phyloP scores from a whole-genome alignment of 2,113 vertebrate genomes.

The Salminus brasiliensis region DNA sequence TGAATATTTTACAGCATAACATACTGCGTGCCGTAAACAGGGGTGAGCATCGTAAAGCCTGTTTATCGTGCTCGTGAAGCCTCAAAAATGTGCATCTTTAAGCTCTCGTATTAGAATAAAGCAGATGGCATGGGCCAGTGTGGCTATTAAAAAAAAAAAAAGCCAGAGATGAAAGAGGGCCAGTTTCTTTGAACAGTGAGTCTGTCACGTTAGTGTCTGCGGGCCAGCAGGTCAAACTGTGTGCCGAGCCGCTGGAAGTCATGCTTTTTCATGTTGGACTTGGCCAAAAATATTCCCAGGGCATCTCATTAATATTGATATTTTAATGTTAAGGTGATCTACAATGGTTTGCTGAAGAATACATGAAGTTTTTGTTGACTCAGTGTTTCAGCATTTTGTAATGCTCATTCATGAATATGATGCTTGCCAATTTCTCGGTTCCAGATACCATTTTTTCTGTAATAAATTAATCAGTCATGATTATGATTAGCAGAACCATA shows the following conservation, averaged over 20 bases:
- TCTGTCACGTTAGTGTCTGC: conserved; percentile 73
- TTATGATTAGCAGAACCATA: no score
- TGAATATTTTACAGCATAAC: conserved; percentile 76
- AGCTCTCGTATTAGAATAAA: conserved; percentile 71
- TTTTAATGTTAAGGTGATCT: conserved; percentile 58
- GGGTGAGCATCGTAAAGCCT: conserved; percentile 61
- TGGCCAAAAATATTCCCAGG: conserved; percentile 61
- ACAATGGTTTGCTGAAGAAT: background rate
- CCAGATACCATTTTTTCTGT: background rate
- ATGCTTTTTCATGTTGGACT: conserved; percentile 69
- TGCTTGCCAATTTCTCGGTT: background rate
- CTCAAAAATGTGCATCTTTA: conserved; percentile 69
- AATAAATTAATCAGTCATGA: background rate
- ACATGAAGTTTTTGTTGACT: background rate
- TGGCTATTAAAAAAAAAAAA: conserved; percentile 63
- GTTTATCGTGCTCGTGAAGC: conserved; percentile 63
- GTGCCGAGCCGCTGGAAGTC: conserved; percentile 73
- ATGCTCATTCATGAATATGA: background rate
- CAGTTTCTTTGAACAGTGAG: conserved; percentile 77
- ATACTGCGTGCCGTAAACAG: conserved; percentile 70
- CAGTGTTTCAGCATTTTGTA: background rate
- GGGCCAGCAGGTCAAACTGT: conserved; percentile 75
- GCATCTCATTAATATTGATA: conserved; percentile 78
- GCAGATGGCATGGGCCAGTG: conserved; percentile 79
- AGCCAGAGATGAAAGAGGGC: conserved; percentile 76